Evolutionary conservation across 2,888 invertebrate species (phyloP), one percentile per base, ranked within the genome.

Genomic region (Suillia variegata): DNA sequence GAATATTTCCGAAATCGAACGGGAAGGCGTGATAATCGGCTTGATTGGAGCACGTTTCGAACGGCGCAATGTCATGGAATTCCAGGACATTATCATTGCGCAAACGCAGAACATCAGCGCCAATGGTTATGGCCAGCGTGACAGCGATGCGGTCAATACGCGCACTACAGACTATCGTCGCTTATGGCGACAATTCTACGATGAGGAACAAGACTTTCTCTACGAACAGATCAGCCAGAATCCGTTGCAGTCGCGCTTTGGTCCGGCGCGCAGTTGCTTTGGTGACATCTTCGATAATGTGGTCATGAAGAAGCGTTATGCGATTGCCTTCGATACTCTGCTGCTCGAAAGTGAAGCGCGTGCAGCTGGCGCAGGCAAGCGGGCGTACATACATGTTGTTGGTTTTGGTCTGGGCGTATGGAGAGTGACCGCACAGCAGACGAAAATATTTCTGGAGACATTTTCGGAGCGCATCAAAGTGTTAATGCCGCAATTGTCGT

Each of bases 391-490:
- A 1, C 89, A 89, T 75, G 83, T 89, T 6, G 86, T 89, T 33
- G 90, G 89, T 12, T 85, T 87, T 48, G 88, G 88, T 50, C 75
- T 88, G n/a, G 90, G 89, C 0, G 88, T 88, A 0, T 90, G 90
- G 89, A 85, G 79, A 71, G 81, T 86, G 34, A 85, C 87, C 0
- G 70, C 77, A 0, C 87, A 88, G 61, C 90, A 90, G 70, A 83
- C 84, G 12, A 83, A 86, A 66, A 84, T 89, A 34, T 90, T 88
- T 68, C 75, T 89, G 2, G 83, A 88, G 47, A 85, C 87, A 0
- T 88, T 88, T 66, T 80, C 86, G n/a, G 85, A 88, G 56, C 83
- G 89, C 10, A 77, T 89, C 26, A 83, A 83, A 8, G 84, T 83
- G 33, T 70, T 85, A 59, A 73, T 83, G 61, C 74, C 83, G 20